Base-by-base conservation (phyloP, 2,888 invertebrate genomes). In the Melanophora roralis region DNA sequence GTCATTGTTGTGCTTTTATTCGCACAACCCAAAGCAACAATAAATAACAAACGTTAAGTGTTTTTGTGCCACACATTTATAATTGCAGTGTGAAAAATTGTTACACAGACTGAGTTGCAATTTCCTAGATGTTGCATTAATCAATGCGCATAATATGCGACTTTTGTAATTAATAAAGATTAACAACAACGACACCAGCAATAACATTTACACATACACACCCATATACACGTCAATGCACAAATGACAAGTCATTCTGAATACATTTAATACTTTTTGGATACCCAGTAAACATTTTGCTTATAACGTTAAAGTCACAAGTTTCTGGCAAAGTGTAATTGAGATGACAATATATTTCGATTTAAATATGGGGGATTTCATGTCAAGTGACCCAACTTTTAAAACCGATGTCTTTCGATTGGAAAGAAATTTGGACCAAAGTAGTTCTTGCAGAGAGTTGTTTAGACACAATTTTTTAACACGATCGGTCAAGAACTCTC, bases 81-180 rank as follows among this genome's bases (percentile, higher is more conserved):
- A 72, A 79, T 79, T 71, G 9, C 55, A 69, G 65, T 49, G 71
- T 75, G 75, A 79, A 67, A 75, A 71, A 79, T 79, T 75, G 75
- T 67, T 75, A 65, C 79, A 79, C 68, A 71, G 71, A 71, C 71
- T 75, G 71, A 71, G 79, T 79, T 75, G 79, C 71, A 67, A 79
- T 75, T 79, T 79, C 71, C 75, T 71, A 75, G 74, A 74, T 67
- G 65, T 71, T 71, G 74, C 81, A 83, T 81, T 81, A 81, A 83
- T 82, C 82, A 81, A 81, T 75, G 74, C 81, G 78, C 68, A 81
- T 72, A 80, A 78, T 82, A 79, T 77, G 82, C 69, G 82, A 86
- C 87, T 88, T 86, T 84, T 85, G 88, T 86, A 87, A 87, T 87
- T 87, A 87, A 87, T 87, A 87, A 87, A 88, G 87, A 87, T 87